Base-by-base conservation (phyloP, 2,113 vertebrate genomes). In the Sterrhoptilus dennistouni region DNA sequence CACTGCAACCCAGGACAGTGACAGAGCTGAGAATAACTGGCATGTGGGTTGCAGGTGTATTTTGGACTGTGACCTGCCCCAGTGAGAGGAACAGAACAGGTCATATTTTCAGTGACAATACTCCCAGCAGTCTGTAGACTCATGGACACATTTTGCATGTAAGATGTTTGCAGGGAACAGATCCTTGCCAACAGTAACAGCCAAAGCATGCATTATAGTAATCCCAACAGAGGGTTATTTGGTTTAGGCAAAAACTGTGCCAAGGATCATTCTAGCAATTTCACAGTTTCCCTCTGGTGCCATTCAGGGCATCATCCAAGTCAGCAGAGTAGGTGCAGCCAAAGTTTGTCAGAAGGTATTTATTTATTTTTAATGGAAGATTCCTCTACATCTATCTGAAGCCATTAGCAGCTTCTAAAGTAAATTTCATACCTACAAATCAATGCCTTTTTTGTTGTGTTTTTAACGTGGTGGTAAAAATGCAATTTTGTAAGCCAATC, bases 1-100 rank as follows among this genome's bases (percentile, higher is more conserved):
- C n/a, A n/a, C n/a, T n/a, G n/a, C n/a, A 56, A 72, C 70, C 31
- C 29, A 76, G 57, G 49, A 59, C 10, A 0, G 0, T 42, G 71
- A 76, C 65, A 28, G 38, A 64, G 35, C 38, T 80, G 71, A 64
- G 53, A 63, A 42, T 23, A 83, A 66, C 19, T 27, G 42, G 28
- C 14, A 11, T 1, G 5, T 25, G 40, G 76, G 44, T 12, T 69
- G 24, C 59, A 47, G 56, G n/a, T 8, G 24, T 29, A 12, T 13
- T 12, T 65, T 52, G 69, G 49, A 6, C 10, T 35, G 29, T 54
- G 28, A 53, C 38, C 53, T n/a, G 16, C 64, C 44, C 57, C 11
- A 4, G 4, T 33, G 54, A 63, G 61, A 52, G 45, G 44, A 52
- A 28, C 0, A 1, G 53, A 44, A 38, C 44, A 22, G 35, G n/a